phyloP scores from a whole-genome alignment of 2,797 vertebrate genomes.

The Brachymystax lenok region DNA sequence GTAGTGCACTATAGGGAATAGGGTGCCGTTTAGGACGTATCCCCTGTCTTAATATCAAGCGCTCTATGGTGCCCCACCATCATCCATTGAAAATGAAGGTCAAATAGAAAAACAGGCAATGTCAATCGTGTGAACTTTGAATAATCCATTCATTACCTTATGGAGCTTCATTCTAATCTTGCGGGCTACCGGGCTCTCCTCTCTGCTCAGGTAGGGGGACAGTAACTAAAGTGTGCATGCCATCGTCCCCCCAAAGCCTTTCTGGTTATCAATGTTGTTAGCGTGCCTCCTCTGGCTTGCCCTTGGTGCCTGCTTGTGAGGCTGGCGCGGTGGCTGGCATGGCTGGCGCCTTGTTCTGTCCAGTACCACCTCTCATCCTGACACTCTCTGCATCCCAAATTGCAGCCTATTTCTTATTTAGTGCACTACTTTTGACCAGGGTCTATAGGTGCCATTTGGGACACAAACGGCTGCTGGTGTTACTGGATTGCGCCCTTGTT shows the following conservation, averaged over 20 bases:
- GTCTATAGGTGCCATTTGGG: background rate
- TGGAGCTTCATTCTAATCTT: background rate
- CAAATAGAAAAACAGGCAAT: constrained; percentile 3
- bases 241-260: background rate
- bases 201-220: background rate
- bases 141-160: constrained; percentile 6
- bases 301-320: constrained; percentile 1
- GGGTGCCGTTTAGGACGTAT: background rate
- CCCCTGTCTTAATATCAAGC: constrained; percentile 6
- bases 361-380: constrained; percentile 24
- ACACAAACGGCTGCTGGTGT: background rate
- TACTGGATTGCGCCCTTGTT: background rate
- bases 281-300: background rate
- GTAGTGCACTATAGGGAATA: background rate
- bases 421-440: background rate
- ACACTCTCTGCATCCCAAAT: background rate
- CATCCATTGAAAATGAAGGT: background rate
- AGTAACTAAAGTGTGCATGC: background rate
- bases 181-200: background rate
- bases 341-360: constrained; percentile 14
- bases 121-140: background rate
- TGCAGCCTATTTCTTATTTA: background rate
- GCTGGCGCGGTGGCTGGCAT: background rate
- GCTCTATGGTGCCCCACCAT: background rate
- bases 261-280: background rate